phyloP scores from a whole-genome alignment of 2,888 invertebrate genomes.

The Drosophila eohydei region DNA sequence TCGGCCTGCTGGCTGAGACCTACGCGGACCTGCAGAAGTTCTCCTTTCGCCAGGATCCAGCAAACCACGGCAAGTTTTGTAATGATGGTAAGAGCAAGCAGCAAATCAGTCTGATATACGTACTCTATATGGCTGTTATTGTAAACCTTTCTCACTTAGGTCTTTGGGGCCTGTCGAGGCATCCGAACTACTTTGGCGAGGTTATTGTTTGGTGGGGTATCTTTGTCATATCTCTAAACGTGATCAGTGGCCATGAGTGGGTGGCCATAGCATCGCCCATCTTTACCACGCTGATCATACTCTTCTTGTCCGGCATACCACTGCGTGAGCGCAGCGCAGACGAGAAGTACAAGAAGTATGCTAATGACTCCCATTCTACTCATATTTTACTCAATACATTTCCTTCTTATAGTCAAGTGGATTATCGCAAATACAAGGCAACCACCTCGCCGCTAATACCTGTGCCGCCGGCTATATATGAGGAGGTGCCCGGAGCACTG shows the following conservation, averaged over 20 bases:
- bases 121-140: neutral
- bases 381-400: neutral
- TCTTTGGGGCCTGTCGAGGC: constrained; percentile 94
- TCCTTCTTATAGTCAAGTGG: constrained; percentile 88
- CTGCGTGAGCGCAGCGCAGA: constrained; percentile 94
- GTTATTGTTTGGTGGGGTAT: constrained; percentile 97
- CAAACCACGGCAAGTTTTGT: constrained; percentile 96
- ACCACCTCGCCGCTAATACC: constrained; percentile 96
- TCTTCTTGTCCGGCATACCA: constrained; percentile 96
- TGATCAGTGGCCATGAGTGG: constrained; percentile 94
- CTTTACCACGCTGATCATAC: constrained; percentile 93
- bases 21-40: constrained; percentile 97
- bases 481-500: constrained; percentile 92
- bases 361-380: constrained; percentile 35
- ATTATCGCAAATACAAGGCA: constrained; percentile 94
- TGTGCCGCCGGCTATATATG: constrained; percentile 93
- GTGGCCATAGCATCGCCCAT: constrained; percentile 92
- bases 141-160: constrained; percentile 84
- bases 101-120: no score
- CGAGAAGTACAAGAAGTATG: constrained; percentile 94
- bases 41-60: constrained; percentile 94
- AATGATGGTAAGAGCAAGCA: constrained; percentile 89
- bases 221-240: constrained; percentile 94
- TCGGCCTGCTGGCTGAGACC: constrained; percentile 94
- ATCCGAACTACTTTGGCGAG: constrained; percentile 98